Evolutionary conservation across 2,113 vertebrate genomes (phyloP), one percentile per base, ranked within the genome.

Genomic region (Leptodactylus fuscus): DNA sequence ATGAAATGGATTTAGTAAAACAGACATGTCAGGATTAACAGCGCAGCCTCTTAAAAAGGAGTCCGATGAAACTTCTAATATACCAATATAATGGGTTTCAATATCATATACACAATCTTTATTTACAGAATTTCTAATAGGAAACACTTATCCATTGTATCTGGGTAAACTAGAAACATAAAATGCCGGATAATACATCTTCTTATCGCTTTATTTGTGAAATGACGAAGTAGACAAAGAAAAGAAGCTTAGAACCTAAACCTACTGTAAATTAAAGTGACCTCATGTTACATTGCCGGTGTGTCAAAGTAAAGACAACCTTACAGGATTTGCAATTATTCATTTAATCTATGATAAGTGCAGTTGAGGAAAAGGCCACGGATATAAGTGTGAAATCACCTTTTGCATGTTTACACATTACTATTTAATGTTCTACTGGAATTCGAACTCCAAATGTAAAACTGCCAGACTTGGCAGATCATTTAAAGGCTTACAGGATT

Each of bases 401-500:
- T 60, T 88, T 92, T 90, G 34, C 89, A 87, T 69, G 81, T 91
- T 91, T 85, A 83, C 78, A 62, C 89, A 71, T 89, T 88, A 89
- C 93, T 91, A 89, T 88, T 87, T 90, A 88, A 91, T 27, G 29
- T 91, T 87, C 89, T 88, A 53, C 22, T 89, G 89, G 88, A 89
- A 93, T 91, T 93, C 87, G 89, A 93, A 93, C 67, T 88, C 67
- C 7, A 27, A 32, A 82, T 46, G 79, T 90, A 91, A 88, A 91
- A 88, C 91, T 93, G 92, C 88, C 88, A 91, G 90, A 88, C 91
- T 94, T 93, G 92, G 92, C 89, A 91, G 92, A 93, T 94, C 90
- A 94, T 94, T 94, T 93, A 92, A 91, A 94, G 93, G 90, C 90
- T 95, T 94, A 95, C 90, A 55, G 89, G 91, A 94, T 95, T 95